Conservation (phyloP, 2,888 invertebrate species). For the Dioctria rufipes region DNA sequence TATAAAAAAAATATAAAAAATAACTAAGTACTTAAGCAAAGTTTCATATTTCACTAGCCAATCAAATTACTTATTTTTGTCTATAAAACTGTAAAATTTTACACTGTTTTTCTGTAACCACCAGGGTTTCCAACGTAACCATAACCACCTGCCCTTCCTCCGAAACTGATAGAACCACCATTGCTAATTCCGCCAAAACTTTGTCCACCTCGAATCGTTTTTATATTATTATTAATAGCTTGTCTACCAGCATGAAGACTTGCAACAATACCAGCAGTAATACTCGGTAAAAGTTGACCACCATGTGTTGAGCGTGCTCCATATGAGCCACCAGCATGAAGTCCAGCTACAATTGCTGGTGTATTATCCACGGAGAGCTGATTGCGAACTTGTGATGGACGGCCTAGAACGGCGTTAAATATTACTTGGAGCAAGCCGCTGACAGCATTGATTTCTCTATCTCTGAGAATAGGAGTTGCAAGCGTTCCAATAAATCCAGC, state of each 20-base stretch:
- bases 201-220: neutral
- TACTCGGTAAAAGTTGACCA: neutral
- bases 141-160: neutral
- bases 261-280: constrained; percentile 21
- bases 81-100: no score
- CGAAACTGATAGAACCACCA: neutral
- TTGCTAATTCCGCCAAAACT: neutral
- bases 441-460: neutral
- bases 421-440: constrained; percentile 2
- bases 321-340: neutral
- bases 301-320: neutral
- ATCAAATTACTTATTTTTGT: no score
- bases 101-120: neutral
- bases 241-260: constrained; percentile 33
- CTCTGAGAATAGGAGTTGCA: constrained; percentile 1
- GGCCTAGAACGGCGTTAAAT: neutral
- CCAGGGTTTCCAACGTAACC: neutral
- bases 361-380: neutral
- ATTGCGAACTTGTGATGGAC: neutral
- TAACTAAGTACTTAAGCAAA: no score
- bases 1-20: no score
- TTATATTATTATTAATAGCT: neutral
- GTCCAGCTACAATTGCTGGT: neutral
- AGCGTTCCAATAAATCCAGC: constrained; percentile 6
- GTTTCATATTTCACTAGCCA: no score